Evolutionary conservation across 2,113 vertebrate genomes (phyloP).

Genomic region (Mixornis gularis): DNA sequence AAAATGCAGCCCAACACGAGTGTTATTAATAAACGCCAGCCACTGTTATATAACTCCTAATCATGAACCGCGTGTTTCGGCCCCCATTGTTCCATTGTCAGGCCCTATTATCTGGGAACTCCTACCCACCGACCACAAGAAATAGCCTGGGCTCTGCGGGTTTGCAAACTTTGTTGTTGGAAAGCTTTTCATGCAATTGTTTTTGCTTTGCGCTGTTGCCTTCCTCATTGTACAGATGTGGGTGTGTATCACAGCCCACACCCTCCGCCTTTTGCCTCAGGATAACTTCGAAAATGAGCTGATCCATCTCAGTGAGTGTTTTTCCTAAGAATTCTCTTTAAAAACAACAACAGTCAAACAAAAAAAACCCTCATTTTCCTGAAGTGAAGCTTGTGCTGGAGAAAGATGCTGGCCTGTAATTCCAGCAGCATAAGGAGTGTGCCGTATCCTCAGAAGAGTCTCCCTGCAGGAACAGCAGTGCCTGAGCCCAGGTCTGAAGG

Average conservation of each 20-base stretch:
- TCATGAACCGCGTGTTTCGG: neutral
- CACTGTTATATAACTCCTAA: constrained; percentile 50
- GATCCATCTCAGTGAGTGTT: neutral
- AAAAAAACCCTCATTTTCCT: neutral
- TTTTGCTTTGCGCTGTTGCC: constrained; percentile 22
- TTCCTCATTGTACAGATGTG: constrained; percentile 54
- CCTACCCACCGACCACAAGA: constrained; percentile 58
- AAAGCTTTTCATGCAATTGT: constrained; percentile 65
- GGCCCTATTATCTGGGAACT: constrained; percentile 58
- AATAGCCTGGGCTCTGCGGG: constrained; percentile 50
- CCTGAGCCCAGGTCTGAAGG: neutral
- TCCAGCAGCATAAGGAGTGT: neutral
- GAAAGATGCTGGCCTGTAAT: neutral
- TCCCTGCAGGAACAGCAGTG: neutral
- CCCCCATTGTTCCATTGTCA: constrained; percentile 55
- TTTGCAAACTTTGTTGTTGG: constrained; percentile 61
- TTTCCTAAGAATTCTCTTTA: constrained; percentile 45
- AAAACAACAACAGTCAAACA: constrained; percentile 27
- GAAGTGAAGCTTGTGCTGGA: constrained; percentile 12
- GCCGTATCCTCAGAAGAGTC: neutral
- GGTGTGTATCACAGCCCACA: constrained; percentile 56
- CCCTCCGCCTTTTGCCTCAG: constrained; percentile 53
- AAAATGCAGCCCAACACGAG: neutral
- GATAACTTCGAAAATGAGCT: constrained; percentile 30
- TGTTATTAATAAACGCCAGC: constrained; percentile 58